Percentiles rank a stretch among this genome's conserved stretches.
Evolutionary conservation across 2,888 invertebrate genomes (phyloP).

Genomic region (Criorhina ranunculi): DNA sequence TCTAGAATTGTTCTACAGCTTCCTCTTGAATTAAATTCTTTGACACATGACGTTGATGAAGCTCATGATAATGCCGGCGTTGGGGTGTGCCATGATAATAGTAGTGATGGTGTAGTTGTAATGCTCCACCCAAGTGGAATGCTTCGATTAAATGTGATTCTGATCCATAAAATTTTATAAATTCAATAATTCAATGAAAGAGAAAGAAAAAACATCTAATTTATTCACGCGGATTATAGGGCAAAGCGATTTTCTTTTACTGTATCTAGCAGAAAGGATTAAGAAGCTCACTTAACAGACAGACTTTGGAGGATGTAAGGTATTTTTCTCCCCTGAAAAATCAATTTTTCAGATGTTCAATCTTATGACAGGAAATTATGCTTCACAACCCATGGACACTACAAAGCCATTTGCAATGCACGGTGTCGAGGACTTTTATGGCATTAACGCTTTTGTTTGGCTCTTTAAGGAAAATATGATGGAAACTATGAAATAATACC

Average conservation of each 20-base stretch:
- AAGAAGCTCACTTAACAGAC: constrained; percentile 25
- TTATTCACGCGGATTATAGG: neutral
- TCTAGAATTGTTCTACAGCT: constrained; percentile 46
- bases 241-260: neutral
- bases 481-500: constrained; percentile 21
- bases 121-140: constrained; percentile 34
- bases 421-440: neutral
- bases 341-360: constrained; percentile 34
- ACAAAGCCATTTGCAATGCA: constrained; percentile 21
- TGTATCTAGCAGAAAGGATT: neutral
- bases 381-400: neutral
- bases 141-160: constrained; percentile 5
- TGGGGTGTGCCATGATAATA: neutral
- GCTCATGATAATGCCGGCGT: constrained; percentile 11
- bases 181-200: neutral
- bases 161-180: constrained; percentile 1
- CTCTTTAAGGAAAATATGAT: constrained; percentile 49
- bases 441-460: constrained; percentile 49
- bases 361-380: constrained; percentile 16
- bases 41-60: constrained; percentile 50
- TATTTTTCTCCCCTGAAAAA: neutral
- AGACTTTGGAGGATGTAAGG: constrained; percentile 1
- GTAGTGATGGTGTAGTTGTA: constrained; percentile 10
- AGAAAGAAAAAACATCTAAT: neutral
- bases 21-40: constrained; percentile 23